Evolutionary conservation across 2,113 vertebrate species (phyloP).

Genomic region (Cricetomys ansorgei): DNA sequence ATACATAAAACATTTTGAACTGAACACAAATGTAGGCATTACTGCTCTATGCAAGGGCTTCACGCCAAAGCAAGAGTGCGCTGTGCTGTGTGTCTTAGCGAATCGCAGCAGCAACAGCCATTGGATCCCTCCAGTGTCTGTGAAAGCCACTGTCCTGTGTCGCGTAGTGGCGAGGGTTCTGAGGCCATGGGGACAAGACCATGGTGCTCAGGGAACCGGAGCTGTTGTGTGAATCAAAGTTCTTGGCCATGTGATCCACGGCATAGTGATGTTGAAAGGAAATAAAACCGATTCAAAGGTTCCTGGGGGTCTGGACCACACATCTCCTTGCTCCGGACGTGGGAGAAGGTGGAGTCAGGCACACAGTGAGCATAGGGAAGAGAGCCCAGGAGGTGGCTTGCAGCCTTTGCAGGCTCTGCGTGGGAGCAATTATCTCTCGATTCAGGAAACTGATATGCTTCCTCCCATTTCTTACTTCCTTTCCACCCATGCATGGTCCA

Average conservation of each 20-base stretch:
- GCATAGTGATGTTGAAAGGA: neutral
- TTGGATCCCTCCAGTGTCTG: slow-evolving; percentile 17
- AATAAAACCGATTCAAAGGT: neutral
- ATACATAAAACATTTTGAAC: slow-evolving; percentile 77
- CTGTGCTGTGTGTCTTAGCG: slow-evolving; percentile 54
- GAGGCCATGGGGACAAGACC: slow-evolving; percentile 56
- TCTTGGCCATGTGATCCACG: neutral
- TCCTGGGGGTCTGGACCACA: neutral
- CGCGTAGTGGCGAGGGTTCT: slow-evolving; percentile 55
- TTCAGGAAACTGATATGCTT: neutral
- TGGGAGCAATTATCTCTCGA: neutral
- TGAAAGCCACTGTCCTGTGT: slow-evolving; percentile 58
- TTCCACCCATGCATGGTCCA: neutral
- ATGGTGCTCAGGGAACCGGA: slow-evolving; percentile 40
- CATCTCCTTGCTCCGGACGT: neutral
- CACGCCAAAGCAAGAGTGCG: slow-evolving; percentile 75
- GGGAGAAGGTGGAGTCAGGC: neutral
- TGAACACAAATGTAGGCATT: slow-evolving; percentile 64
- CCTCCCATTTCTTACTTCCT: slow-evolving; percentile 28
- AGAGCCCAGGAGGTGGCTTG: fast-evolving
- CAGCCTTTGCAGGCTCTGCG: neutral
- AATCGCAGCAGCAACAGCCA: slow-evolving; percentile 53
- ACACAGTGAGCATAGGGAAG: fast-evolving
- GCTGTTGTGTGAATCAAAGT: slow-evolving; percentile 16
- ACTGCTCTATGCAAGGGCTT: neutral